Evolutionary conservation across 53 echinoderm and acorn worm genomes (phyloP).

Genomic region (Paracentrotus lividus): DNA sequence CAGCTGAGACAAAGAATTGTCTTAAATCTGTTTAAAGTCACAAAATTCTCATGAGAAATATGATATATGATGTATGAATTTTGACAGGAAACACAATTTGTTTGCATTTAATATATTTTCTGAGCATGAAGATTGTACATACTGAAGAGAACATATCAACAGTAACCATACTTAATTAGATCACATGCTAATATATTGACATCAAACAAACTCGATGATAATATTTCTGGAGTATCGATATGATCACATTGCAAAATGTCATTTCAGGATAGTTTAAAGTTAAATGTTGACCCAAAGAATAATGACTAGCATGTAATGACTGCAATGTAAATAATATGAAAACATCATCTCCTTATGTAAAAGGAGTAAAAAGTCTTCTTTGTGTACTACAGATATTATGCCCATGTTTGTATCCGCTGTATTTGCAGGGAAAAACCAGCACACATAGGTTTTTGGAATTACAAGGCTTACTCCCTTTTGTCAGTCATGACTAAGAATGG

Average conservation of each 20-base stretch:
- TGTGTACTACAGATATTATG: too few species aligned
- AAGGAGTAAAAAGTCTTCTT: background rate
- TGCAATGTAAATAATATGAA: too few species aligned
- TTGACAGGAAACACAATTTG: background rate
- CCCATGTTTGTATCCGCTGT: too few species aligned
- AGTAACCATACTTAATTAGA: too few species aligned
- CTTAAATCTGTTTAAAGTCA: too few species aligned
- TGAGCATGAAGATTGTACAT: background rate
- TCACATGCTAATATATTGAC: background rate
- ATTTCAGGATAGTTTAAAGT: background rate
- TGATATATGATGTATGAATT: too few species aligned
- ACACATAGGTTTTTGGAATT: too few species aligned
- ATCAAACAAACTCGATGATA: background rate
- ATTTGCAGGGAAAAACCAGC: too few species aligned
- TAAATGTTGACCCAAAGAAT: background rate
- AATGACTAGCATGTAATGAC: too few species aligned
- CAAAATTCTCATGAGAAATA: too few species aligned
- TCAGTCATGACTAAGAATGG: background rate
- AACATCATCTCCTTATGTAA: too few species aligned
- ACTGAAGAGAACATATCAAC: background rate
- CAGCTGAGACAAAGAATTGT: too few species aligned
- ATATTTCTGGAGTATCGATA: background rate
- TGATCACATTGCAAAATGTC: background rate
- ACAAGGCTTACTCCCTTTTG: background rate
- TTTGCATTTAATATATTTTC: background rate